These are phyloP conservation scores for Drosophila lini DNA, from an alignment of 1,140 invertebrate species.

Conservation along the genomic window DNA sequence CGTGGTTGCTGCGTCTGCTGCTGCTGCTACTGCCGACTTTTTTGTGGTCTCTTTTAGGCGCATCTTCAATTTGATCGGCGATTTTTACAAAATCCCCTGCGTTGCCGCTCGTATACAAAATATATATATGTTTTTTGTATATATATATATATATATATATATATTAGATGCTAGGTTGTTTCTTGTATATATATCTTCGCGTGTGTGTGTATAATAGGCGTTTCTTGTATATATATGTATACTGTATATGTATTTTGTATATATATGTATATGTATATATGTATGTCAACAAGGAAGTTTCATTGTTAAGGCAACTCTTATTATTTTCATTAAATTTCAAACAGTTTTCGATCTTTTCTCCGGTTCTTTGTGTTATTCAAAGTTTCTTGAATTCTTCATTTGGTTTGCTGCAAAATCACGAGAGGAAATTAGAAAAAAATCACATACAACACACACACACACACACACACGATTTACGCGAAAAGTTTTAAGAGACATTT, in stretches of 20 bases:
- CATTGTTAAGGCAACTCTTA: slow-evolving; percentile 74
- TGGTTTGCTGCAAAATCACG: slow-evolving; percentile 12
- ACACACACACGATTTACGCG: neutral
- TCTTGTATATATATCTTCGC: slow-evolving; percentile 6
- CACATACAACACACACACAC: slow-evolving; percentile 14
- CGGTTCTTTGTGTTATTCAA: neutral
- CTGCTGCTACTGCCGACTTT: slow-evolving; percentile 50
- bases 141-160: slow-evolving; percentile 50
- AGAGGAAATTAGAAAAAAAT: neutral
- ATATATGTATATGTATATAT: slow-evolving; percentile 54
- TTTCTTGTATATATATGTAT: slow-evolving; percentile 50
- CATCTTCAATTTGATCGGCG: slow-evolving; percentile 41
- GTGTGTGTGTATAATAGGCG: slow-evolving; percentile 14
- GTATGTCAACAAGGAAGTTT: slow-evolving; percentile 79
- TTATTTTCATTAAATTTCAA: slow-evolving; percentile 16
- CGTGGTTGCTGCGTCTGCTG: slow-evolving; percentile 13
- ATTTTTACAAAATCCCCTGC: neutral
- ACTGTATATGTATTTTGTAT: slow-evolving; percentile 48
- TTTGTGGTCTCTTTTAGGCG: slow-evolving; percentile 79
- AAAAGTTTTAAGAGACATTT: neutral
- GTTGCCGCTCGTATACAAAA: slow-evolving; percentile 52
- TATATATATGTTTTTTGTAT: slow-evolving; percentile 39
- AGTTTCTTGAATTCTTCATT: slow-evolving; percentile 4
- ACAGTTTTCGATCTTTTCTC: neutral
- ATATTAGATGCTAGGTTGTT: slow-evolving; percentile 6